phyloP scores from a whole-genome alignment of 2,113 vertebrate genomes.

The Micronycteris hirsuta region DNA sequence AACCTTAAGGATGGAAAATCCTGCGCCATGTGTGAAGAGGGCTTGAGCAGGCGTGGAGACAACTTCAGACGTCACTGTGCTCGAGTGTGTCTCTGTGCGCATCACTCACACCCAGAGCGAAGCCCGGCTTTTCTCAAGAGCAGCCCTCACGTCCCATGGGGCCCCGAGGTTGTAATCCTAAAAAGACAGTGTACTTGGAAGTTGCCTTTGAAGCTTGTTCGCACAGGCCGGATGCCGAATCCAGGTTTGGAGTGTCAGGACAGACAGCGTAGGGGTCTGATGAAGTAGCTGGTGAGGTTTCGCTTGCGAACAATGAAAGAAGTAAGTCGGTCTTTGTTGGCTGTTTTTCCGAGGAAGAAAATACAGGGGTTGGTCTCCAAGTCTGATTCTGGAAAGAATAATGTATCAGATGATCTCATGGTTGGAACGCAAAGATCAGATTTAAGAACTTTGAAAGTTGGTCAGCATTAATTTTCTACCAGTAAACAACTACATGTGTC shows the following conservation, averaged over 20 bases:
- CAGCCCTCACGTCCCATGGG: background rate
- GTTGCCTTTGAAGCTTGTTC: constrained; percentile 23
- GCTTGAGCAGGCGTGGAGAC: background rate
- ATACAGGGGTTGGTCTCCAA: background rate
- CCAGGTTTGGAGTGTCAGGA: background rate
- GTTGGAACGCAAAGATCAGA: constrained; percentile 21
- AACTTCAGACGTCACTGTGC: background rate
- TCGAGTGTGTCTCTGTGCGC: background rate
- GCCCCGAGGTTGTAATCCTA: background rate
- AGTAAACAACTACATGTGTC: background rate
- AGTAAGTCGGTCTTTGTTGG: background rate
- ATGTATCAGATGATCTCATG: constrained; percentile 39
- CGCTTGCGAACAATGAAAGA: constrained; percentile 23
- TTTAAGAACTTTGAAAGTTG: background rate
- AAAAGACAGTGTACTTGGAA: background rate
- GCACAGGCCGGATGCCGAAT: background rate
- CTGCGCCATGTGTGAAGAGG: background rate
- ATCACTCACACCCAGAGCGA: background rate
- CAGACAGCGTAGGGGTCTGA: background rate
- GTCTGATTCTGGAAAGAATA: constrained; percentile 1
- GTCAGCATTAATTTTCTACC: constrained; percentile 5
- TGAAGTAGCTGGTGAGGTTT: background rate
- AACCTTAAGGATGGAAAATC: background rate
- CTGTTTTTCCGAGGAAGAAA: constrained; percentile 37
- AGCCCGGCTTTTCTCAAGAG: background rate